Conservation (phyloP, 2,797 vertebrate genomes). For the Falco berigora region DNA sequence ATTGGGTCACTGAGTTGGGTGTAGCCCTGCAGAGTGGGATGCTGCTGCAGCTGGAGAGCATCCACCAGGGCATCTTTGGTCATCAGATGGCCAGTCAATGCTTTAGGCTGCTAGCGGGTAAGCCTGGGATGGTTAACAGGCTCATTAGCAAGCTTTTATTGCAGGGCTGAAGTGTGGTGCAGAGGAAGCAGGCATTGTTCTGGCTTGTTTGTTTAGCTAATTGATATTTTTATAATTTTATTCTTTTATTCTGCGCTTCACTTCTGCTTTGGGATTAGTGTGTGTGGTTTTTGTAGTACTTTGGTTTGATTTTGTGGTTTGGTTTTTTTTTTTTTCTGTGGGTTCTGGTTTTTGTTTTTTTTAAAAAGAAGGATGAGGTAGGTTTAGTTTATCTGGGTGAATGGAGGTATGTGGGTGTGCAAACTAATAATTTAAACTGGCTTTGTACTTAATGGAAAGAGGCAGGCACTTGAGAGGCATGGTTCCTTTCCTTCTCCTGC, state of each 20-base stretch:
- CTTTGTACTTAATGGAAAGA: not conserved
- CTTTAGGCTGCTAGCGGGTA: not conserved
- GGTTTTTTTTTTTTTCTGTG: rapidly evolving
- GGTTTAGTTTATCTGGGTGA: not conserved
- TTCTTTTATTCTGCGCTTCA: not conserved
- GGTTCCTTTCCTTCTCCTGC: not conserved
- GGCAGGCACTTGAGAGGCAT: not conserved
- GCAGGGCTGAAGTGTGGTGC: not conserved
- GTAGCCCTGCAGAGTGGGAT: rapidly evolving
- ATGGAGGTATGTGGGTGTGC: not conserved
- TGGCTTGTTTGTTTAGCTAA: not conserved
- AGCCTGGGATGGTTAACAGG: not conserved
- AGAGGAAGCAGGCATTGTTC: not conserved
- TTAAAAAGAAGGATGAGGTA: not conserved
- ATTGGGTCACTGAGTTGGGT: not conserved
- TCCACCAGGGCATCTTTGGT: rapidly evolving
- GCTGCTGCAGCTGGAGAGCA: not conserved
- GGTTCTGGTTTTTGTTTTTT: not conserved
- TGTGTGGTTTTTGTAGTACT: not conserved
- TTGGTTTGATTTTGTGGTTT: not conserved
- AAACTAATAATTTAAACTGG: not conserved
- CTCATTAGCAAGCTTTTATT: not conserved
- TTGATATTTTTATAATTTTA: not conserved
- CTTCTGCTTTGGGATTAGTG: not conserved
- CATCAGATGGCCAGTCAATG: rapidly evolving